Percentiles rank a stretch among this genome's conserved stretches.
Evolutionary conservation across 2,888 invertebrate genomes (phyloP).

Genomic region (Octodonta nipae): DNA sequence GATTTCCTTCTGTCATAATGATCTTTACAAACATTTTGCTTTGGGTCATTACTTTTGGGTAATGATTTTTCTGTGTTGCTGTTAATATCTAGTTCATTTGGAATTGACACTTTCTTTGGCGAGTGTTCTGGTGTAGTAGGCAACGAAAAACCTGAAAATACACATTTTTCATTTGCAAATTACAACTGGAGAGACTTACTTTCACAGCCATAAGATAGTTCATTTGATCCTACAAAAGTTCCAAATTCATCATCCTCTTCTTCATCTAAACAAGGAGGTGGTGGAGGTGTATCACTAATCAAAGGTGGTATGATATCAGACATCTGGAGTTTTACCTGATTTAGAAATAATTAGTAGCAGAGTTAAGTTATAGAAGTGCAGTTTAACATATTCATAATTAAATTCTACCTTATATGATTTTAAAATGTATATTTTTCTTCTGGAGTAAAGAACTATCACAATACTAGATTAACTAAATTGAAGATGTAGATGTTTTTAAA

Average conservation of each 20-base stretch:
- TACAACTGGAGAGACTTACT: conserved; percentile 18
- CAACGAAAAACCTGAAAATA: neutral
- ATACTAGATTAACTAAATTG: too few species aligned
- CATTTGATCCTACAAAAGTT: conserved; percentile 41
- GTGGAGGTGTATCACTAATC: conserved; percentile 44
- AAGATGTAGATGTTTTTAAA: too few species aligned
- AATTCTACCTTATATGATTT: too few species aligned
- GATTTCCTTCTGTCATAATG: too few species aligned
- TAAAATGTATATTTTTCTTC: too few species aligned
- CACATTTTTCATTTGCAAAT: neutral
- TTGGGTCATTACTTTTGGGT: too few species aligned
- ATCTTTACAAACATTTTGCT: too few species aligned
- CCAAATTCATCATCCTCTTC: conserved; percentile 46
- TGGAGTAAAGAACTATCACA: too few species aligned
- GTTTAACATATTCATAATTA: too few species aligned
- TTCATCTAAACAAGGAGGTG: conserved; percentile 42
- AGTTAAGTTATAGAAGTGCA: too few species aligned
- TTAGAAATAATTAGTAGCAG: too few species aligned
- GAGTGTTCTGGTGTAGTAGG: conserved; percentile 16
- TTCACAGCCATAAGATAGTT: conserved; percentile 30
- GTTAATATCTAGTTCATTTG: neutral
- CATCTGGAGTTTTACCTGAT: conserved; percentile 28
- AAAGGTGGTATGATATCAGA: conserved; percentile 44
- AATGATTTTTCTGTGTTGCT: neutral
- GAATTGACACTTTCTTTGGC: conserved; percentile 9